These are phyloP conservation scores for Loriculus beryllinus DNA, from an alignment of 2,797 vertebrate genomes.

Conservation along the genomic window DNA sequence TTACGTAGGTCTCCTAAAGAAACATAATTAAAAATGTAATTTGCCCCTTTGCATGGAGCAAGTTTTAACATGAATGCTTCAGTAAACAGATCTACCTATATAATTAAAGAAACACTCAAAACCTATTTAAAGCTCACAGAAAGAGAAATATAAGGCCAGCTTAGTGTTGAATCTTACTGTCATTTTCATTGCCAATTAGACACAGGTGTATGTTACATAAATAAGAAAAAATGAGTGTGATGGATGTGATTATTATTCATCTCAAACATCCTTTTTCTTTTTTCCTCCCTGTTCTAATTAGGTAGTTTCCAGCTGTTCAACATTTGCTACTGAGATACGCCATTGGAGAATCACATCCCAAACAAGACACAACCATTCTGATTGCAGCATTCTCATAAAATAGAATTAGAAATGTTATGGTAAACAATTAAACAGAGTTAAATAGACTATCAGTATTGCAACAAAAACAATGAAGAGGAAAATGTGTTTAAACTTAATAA, in stretches of 20 bases:
- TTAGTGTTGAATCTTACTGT: constrained; percentile 10
- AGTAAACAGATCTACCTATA: constrained; percentile 41
- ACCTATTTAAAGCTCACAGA: constrained; percentile 39
- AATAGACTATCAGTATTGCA: background rate
- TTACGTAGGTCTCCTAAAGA: background rate
- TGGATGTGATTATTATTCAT: constrained; percentile 62
- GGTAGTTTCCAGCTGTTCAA: constrained; percentile 64
- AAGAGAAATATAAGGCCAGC: background rate
- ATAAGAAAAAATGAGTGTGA: constrained; percentile 33
- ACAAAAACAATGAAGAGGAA: background rate
- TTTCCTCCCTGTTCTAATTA: constrained; percentile 44
- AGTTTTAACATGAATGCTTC: constrained; percentile 1
- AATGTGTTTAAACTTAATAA: background rate
- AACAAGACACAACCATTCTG: background rate
- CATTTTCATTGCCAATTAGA: constrained; percentile 31
- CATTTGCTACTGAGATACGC: constrained; percentile 19
- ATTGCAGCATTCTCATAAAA: constrained; percentile 1
- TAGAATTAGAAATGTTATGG: background rate
- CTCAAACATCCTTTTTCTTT: constrained; percentile 16
- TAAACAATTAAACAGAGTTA: background rate
- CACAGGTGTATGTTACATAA: constrained; percentile 37
- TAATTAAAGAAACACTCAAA: constrained; percentile 43
- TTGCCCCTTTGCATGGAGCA: background rate
- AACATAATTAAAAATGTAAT: constrained; percentile 43
- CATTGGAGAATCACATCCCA: constrained; percentile 17